Evolutionary conservation across 2,888 invertebrate species (phyloP).

Genomic region (Lasius platythorax): DNA sequence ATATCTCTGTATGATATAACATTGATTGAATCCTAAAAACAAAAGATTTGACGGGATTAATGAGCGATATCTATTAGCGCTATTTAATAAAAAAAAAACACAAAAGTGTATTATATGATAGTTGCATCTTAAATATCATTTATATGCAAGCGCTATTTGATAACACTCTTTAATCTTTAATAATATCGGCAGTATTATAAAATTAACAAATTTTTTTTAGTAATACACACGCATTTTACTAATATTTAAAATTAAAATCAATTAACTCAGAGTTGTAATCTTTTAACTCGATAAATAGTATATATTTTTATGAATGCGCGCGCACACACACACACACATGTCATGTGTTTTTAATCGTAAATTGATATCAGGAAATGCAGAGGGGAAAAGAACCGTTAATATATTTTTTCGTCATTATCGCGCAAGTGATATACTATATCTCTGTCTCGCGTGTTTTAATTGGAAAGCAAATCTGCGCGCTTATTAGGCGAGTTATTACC

Average conservation of each 20-base stretch:
- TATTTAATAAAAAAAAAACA: not conserved
- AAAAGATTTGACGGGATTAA: slow-evolving; percentile 38
- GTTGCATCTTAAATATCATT: not conserved
- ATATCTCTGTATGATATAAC: not conserved
- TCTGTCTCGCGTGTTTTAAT: slow-evolving; percentile 9
- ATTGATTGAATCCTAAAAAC: slow-evolving; percentile 26
- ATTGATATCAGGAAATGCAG: not conserved
- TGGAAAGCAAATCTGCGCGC: slow-evolving; percentile 3
- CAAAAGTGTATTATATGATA: not conserved
- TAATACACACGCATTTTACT: not conserved
- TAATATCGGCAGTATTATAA: not conserved
- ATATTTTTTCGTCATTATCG: not conserved
- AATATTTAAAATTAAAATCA: not conserved
- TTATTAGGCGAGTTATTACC: not conserved
- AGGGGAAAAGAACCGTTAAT: not conserved
- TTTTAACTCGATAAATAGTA: not conserved
- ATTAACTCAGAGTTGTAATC: not conserved
- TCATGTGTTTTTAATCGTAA: not conserved
- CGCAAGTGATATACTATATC: slow-evolving; percentile 1
- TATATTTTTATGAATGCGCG: not conserved
- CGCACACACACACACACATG: not conserved
- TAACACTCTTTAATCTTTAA: not conserved
- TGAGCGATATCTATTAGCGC: slow-evolving; percentile 51
- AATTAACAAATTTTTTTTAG: not conserved
- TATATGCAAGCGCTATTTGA: not conserved